phyloP scores from a whole-genome alignment of 2,113 vertebrate genomes.

The Lophius piscatorius region DNA sequence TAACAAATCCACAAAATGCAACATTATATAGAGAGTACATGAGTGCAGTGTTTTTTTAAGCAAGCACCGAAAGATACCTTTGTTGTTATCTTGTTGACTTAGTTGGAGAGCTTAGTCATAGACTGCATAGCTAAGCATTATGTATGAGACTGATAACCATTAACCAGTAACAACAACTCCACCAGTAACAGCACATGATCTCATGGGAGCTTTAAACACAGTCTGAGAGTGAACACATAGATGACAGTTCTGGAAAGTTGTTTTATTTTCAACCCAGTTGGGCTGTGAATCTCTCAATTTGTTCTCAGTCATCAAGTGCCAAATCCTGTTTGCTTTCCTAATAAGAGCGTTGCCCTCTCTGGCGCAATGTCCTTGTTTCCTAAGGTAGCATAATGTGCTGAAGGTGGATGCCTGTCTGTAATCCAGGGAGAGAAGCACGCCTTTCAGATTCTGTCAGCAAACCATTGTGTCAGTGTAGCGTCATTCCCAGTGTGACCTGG shows the following conservation, averaged over 20 bases:
- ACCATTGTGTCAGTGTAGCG: not conserved
- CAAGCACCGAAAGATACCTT: no score
- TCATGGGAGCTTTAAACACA: no score
- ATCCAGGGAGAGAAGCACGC: constrained; percentile 15
- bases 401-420: constrained; percentile 12
- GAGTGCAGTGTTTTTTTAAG: no score
- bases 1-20: no score
- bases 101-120: constrained; percentile 10
- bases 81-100: not conserved
- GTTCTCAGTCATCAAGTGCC: constrained; percentile 47
- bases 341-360: not conserved
- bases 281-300: constrained; percentile 51
- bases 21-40: no score
- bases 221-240: no score
- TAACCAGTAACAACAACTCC: constrained; percentile 9
- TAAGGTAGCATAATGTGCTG: constrained; percentile 2
- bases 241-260: no score
- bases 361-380: constrained; percentile 22
- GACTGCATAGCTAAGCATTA: not conserved
- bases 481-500: not conserved
- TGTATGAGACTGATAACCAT: constrained; percentile 23
- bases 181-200: no score
- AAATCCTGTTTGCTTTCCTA: constrained; percentile 47
- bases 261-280: constrained; percentile 45
- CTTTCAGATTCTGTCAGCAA: constrained; percentile 14